A percentile compares a stretch with the other conserved stretches of the same genome.
These are phyloP conservation scores for Neomicropteryx cornuta DNA, from an alignment of 1,140 invertebrate genomes.

Conservation along the genomic window DNA sequence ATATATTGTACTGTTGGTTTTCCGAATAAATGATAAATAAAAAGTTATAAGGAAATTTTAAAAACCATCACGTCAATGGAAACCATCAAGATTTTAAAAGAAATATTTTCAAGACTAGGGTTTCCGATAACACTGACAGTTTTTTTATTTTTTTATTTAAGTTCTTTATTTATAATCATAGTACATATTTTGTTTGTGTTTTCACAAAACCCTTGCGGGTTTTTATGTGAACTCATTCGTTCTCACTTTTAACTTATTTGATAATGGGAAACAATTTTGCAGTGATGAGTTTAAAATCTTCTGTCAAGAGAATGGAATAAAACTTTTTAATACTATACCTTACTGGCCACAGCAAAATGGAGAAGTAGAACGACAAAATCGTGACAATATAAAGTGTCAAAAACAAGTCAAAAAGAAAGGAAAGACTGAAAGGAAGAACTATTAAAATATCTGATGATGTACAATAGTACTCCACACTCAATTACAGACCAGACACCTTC, in stretches of 20 bases:
- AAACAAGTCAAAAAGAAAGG: neutral
- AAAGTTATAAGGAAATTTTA: no score
- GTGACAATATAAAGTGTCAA: neutral
- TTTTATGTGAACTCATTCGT: no score
- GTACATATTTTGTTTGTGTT: no score
- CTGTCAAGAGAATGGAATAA: neutral
- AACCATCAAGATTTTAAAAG: conserved; percentile 7
- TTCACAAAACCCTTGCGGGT: no score
- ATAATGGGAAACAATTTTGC: neutral
- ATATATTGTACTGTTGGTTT: no score
- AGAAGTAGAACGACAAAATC: neutral
- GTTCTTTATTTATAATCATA: no score
- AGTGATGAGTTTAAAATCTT: neutral
- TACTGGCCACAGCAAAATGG: neutral
- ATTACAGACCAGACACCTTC: conserved; percentile 12
- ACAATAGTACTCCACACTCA: conserved; percentile 15
- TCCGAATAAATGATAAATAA: no score
- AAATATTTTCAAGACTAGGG: conserved; percentile 12
- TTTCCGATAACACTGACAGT: conserved; percentile 8
- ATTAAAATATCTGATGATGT: conserved; percentile 14
- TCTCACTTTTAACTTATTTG: no score
- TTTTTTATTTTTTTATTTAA: no score
- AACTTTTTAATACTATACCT: neutral
- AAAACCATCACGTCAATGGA: conserved; percentile 7
- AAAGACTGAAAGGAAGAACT: no score